Evolutionary conservation across 2,113 vertebrate genomes (phyloP), one percentile per base, ranked within the genome.

Genomic region (Setophaga kirtlandii): DNA sequence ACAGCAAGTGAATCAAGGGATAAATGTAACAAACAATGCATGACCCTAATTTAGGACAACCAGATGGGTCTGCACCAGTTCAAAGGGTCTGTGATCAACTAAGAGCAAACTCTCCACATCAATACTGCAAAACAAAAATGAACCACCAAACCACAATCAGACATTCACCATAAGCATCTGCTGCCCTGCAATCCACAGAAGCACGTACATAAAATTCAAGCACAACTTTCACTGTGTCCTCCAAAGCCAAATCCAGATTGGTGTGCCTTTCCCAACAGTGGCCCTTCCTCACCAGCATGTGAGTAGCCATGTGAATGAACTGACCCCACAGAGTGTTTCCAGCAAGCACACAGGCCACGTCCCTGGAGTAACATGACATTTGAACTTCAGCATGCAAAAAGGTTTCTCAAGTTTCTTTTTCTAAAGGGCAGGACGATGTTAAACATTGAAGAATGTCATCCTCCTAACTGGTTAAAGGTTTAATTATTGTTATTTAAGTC

Each of bases 401-500:
- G 31, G 31, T 62, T 92, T 58, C 88, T 92, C 6, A 2, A 62
- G 39, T 80, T 90, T 86, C 78, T 75, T 92, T 76, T 67, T 55
- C 50, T 80, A 64, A 95, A 95, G 59, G 68, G 52, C 47, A 94
- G 27, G 33, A 33, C 0, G 0, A 83, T 33, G 91, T 70, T 94
- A 93, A 93, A 83, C 83, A 67, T 60, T 78, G 25, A 44, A 95
- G 86, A 92, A 89, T 74, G 47, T 68, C 64, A 90, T 50, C 52
- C 68, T 87, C 30, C 41, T 37, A 86, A 89, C 46, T 0, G 0
- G 76, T 85, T 92, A 81, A 86, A 89, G 42, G 68, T 88, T 95
- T 96, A 94, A 94, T 85, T 96, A 88, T 88, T 95, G 85, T 86
- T 90, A 59, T 58, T 94, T 62, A 77, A 93, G 88, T 81, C 83